phyloP scores from a whole-genome alignment of 2,888 invertebrate species.

The Psylliodes chrysocephalus region DNA sequence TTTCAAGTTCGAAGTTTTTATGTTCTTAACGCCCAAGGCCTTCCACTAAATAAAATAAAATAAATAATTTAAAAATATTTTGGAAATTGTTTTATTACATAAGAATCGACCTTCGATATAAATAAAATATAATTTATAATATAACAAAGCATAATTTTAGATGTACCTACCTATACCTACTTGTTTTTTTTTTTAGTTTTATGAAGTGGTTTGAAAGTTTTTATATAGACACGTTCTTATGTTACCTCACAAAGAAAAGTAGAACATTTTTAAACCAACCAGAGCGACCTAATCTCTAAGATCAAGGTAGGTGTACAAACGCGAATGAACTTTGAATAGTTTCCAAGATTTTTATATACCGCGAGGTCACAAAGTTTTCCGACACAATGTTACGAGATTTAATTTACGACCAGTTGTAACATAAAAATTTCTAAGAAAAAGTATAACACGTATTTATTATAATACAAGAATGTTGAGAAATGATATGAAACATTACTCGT shows the following conservation, averaged over 20 bases:
- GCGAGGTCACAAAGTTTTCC: constrained; percentile 46
- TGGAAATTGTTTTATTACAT: too few species aligned
- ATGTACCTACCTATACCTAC: too few species aligned
- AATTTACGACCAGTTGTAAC: constrained; percentile 33
- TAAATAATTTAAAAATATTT: too few species aligned
- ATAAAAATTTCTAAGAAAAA: constrained; percentile 37
- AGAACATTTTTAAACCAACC: constrained; percentile 16
- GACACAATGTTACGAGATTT: constrained; percentile 43
- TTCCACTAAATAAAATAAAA: too few species aligned
- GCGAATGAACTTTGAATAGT: constrained; percentile 42
- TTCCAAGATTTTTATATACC: constrained; percentile 43
- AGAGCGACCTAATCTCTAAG: constrained; percentile 28
- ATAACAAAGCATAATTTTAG: too few species aligned
- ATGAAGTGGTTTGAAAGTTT: background rate
- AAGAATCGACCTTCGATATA: too few species aligned
- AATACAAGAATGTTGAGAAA: constrained; percentile 35
- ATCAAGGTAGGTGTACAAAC: constrained; percentile 32
- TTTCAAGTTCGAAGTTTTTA: too few species aligned
- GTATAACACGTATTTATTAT: constrained; percentile 30
- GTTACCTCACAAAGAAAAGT: constrained; percentile 8
- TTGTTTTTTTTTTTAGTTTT: too few species aligned
- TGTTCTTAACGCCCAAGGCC: too few species aligned
- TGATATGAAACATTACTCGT: constrained; percentile 27
- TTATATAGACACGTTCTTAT: background rate
- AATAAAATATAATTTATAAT: too few species aligned